Evolutionary conservation across 2,797 vertebrate genomes (phyloP).

Genomic region (Rhinoraja longicauda): DNA sequence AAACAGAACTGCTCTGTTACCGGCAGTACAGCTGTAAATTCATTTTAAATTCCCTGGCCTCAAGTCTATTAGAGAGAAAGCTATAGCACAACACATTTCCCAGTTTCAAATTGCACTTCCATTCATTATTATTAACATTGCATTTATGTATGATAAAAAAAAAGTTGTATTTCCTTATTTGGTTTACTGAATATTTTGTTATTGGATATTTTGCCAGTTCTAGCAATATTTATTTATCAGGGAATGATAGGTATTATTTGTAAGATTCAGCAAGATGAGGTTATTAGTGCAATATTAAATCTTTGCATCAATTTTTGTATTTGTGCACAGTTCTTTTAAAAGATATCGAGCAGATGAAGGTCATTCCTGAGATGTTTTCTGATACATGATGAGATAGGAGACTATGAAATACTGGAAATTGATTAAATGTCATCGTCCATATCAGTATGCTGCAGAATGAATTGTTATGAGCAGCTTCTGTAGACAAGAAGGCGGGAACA

Average conservation of each 20-base stretch:
- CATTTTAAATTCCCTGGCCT: neutral
- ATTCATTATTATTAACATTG: neutral
- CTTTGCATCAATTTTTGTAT: neutral
- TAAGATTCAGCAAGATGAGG: neutral
- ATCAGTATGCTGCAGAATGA: constrained; percentile 7
- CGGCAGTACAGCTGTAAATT: neutral
- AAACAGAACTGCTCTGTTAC: neutral
- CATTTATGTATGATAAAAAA: neutral
- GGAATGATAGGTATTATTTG: neutral
- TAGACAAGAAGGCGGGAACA: neutral
- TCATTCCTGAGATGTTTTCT: neutral
- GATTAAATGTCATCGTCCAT: neutral
- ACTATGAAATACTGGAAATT: constrained; percentile 8
- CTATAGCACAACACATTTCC: neutral
- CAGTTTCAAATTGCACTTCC: neutral
- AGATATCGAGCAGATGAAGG: neutral
- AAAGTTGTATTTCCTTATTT: neutral
- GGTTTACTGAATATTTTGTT: neutral
- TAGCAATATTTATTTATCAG: neutral
- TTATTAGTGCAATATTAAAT: neutral
- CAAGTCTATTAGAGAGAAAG: neutral
- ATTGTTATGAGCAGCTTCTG: neutral
- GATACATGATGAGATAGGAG: neutral
- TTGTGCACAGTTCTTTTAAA: neutral
- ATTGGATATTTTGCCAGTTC: neutral